These are phyloP conservation scores for Drosophila repleta DNA, from an alignment of 1,140 invertebrate species.

Conservation along the genomic window DNA sequence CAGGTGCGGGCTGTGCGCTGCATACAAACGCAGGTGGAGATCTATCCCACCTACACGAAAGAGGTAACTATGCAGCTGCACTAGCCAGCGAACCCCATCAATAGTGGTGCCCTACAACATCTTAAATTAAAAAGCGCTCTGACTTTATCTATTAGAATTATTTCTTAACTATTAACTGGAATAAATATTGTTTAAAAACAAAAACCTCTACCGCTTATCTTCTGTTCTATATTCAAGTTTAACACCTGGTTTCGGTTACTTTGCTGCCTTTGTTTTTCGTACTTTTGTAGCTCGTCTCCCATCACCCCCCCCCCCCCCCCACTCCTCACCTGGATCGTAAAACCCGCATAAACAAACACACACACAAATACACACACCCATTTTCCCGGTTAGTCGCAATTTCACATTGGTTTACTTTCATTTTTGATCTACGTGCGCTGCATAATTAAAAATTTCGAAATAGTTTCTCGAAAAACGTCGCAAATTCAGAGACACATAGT, in stretches of 20 bases:
- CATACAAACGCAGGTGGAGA: constrained; percentile 80
- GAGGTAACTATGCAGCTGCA: constrained; percentile 83
- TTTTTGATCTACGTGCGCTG: constrained; percentile 74
- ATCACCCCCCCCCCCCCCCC: not conserved
- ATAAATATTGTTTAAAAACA: constrained; percentile 26
- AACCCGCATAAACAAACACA: constrained; percentile 16
- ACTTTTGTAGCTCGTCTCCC: not conserved
- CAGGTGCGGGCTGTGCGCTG: constrained; percentile 75
- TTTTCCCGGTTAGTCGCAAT: constrained; percentile 56
- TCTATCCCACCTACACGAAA: constrained; percentile 80
- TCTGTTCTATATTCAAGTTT: constrained; percentile 37
- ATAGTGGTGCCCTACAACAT: constrained; percentile 23
- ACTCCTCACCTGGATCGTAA: constrained; percentile 7
- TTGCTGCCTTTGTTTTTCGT: constrained; percentile 9
- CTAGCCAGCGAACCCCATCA: constrained; percentile 48
- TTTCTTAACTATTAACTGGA: constrained; percentile 46
- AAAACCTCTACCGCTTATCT: constrained; percentile 24
- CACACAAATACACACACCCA: constrained; percentile 18
- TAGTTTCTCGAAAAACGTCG: constrained; percentile 67
- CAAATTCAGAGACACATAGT: constrained; percentile 45
- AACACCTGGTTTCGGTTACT: constrained; percentile 36
- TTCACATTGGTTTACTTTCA: constrained; percentile 79
- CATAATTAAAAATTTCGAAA: constrained; percentile 74
- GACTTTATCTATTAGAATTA: constrained; percentile 33
- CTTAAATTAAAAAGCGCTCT: constrained; percentile 10